Evolutionary conservation across 1,140 invertebrate genomes (phyloP), one percentile per base, ranked within the genome.

Genomic region (Trinorchestia longiramus): DNA sequence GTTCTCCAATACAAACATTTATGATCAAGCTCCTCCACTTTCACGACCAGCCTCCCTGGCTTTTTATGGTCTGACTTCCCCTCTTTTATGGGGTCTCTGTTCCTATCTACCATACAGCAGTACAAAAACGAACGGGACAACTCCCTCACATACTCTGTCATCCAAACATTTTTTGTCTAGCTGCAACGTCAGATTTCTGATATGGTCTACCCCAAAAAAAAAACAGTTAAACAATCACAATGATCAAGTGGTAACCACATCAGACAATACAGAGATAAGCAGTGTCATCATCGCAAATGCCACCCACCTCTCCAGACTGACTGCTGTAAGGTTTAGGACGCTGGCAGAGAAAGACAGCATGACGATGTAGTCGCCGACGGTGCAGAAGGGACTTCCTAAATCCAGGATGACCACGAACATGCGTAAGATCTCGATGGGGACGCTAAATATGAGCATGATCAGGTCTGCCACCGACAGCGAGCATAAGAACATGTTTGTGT

Each of bases 391-490:
- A 36, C 97, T 97, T 47, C 96, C 96, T n/a, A 97, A 97, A 43
- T 97, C 97, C 97, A 97, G 97, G 11, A 97, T 96, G 11, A 97
- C 96, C 15, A 97, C 97, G 62, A 97, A 97, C 95, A 97, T 97
- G n/a, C 97, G 96, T 3, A 97, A 53, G 0, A 97, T 97, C 91
- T 97, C 97, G 62, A 97, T 96, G 8, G 97, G 97, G 19, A 97
- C 97, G 96, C 97, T 97, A 40, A 97, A 95, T 19, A 97, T 95
- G 19, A 97, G 96, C 17, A 97, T 97, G 11, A 97, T 97, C 17
- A 97, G 96, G 95, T 97, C 97, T 15, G 97, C 97, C 3, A 97
- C 97, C 0, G 97, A 97, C 95, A 97, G 97, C 95, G 97, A 97
- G 87, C 97, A 97, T 19, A 97, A 97, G 96, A 97, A 97, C 92